Conservation (phyloP, 2,797 vertebrate species). For the Silurus lanzhouensis region DNA sequence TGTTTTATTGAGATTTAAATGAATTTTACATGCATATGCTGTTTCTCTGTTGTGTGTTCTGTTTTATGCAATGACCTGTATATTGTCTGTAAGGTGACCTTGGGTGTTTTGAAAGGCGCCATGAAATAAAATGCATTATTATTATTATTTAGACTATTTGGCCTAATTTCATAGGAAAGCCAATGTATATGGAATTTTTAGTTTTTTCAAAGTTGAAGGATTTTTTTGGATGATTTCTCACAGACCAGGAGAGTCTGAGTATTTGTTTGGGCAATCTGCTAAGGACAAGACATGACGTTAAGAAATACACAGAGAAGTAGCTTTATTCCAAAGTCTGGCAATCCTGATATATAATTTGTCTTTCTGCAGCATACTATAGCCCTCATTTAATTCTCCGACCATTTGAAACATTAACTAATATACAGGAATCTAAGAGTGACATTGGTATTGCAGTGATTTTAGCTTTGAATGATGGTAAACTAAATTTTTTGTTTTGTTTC, state of each 20-base stretch:
- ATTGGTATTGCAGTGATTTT: neutral
- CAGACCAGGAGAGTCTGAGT: neutral
- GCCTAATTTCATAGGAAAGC: neutral
- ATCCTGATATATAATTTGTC: neutral
- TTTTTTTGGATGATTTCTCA: neutral
- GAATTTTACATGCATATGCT: no score
- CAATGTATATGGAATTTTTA: neutral
- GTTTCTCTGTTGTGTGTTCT: no score
- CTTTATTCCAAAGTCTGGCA: constrained; percentile 9
- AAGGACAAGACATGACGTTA: neutral
- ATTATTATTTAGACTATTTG: neutral
- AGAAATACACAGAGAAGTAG: neutral
- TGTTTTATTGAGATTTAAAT: no score
- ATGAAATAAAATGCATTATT: no score
- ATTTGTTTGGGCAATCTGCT: neutral
- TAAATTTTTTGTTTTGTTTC: neutral
- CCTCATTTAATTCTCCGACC: neutral
- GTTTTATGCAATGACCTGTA: no score
- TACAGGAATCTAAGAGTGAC: neutral
- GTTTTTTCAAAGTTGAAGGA: no score
- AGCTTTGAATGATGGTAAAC: neutral
- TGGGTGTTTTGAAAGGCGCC: no score
- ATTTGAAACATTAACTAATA: neutral
- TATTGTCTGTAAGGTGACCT: no score
- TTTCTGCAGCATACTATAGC: neutral